Evolutionary conservation across 2,113 vertebrate species (phyloP).

Genomic region (Mormyrus iriodes): DNA sequence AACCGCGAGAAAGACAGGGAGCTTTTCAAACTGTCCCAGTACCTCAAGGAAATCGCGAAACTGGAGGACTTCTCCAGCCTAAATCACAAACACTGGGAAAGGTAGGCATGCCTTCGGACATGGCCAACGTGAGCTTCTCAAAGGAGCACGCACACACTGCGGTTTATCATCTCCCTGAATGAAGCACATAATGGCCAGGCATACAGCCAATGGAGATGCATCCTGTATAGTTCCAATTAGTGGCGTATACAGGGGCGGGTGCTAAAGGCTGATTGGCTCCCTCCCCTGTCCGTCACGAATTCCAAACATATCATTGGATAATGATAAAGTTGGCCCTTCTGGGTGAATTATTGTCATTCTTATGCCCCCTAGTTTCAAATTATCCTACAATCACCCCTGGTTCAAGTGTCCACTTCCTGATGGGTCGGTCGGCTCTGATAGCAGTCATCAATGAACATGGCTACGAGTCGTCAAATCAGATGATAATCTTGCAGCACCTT

Average conservation of each 20-base stretch:
- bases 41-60: constrained; percentile 95
- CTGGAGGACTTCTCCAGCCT: constrained; percentile 89
- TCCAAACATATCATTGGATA: neutral
- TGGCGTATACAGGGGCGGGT: neutral
- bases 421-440: neutral
- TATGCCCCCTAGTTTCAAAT: neutral
- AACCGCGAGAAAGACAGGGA: constrained; percentile 96
- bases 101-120: constrained; percentile 52
- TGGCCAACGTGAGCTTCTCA: neutral
- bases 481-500: neutral
- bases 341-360: neutral
- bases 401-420: neutral
- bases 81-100: constrained; percentile 99
- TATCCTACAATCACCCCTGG: neutral
- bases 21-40: constrained; percentile 92
- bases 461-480: neutral
- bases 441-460: neutral
- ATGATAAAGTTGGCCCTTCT: neutral
- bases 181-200: neutral
- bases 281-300: neutral
- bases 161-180: neutral
- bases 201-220: neutral
- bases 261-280: neutral
- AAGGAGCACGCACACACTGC: neutral
- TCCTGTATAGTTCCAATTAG: neutral